phyloP scores from a whole-genome alignment of 1,140 invertebrate species.

The Eumeta japonica region DNA sequence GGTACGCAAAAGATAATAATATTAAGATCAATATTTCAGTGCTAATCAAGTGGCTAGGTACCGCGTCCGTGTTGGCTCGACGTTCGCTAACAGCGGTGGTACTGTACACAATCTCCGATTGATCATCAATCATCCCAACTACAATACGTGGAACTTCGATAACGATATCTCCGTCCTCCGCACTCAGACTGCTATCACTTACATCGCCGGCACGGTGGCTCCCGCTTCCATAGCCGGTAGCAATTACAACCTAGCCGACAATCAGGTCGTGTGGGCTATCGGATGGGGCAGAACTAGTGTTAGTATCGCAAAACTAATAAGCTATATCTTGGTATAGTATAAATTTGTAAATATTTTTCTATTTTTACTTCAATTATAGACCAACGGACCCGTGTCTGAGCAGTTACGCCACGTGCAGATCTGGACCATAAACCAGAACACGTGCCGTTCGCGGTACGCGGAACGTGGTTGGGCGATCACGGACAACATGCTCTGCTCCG shows the following conservation, averaged over 20 bases:
- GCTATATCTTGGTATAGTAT: no score
- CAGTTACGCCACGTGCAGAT: slow-evolving; percentile 22
- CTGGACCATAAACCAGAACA: slow-evolving; percentile 23
- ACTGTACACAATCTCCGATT: slow-evolving; percentile 9
- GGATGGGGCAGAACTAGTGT: slow-evolving; percentile 18
- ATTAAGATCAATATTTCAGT: no score
- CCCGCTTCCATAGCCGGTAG: slow-evolving; percentile 11
- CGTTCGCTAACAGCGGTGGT: slow-evolving; percentile 21
- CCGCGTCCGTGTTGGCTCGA: slow-evolving; percentile 22
- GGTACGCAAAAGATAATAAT: no score
- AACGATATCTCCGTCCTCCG: slow-evolving; percentile 61
- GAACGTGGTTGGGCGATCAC: slow-evolving; percentile 17
- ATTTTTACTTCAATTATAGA: no score
- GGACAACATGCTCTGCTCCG: slow-evolving; percentile 27
- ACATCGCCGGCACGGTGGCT: slow-evolving; percentile 5
- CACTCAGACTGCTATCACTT: slow-evolving; percentile 28
- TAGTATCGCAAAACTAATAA: no score
- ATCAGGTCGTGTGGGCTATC: slow-evolving; percentile 15
- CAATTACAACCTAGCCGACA: slow-evolving; percentile 12
- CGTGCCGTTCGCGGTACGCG: slow-evolving; percentile 22
- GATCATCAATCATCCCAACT: slow-evolving; percentile 50
- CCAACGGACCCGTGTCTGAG: slow-evolving; percentile 9
- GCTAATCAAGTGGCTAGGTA: slow-evolving; percentile 7
- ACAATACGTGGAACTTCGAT: slow-evolving; percentile 51
- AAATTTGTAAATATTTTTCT: no score